Conservation (phyloP, 1,140 invertebrate species). For the Campoletis sonorensis region DNA sequence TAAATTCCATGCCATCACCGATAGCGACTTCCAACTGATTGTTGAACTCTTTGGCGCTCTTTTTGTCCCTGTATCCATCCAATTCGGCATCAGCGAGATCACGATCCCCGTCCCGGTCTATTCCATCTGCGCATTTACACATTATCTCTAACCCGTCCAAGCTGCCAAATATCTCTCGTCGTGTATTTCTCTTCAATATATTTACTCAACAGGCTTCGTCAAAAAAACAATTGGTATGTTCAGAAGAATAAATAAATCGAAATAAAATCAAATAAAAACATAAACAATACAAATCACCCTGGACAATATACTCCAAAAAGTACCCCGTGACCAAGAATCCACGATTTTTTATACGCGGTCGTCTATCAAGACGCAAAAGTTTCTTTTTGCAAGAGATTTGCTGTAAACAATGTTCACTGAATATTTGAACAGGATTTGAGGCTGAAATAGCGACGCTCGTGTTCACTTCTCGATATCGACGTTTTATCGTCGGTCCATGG, state of each 20-base stretch:
- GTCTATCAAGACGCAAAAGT: no score
- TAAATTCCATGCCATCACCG: slow-evolving; percentile 93
- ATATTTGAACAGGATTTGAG: neutral
- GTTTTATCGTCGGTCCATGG: neutral
- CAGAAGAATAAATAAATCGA: no score
- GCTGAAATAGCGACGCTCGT: neutral
- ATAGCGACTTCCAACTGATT: slow-evolving; percentile 91
- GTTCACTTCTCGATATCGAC: neutral
- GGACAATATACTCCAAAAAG: neutral
- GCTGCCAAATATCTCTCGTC: slow-evolving; percentile 40
- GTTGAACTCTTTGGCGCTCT: slow-evolving; percentile 84
- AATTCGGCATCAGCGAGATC: slow-evolving; percentile 89
- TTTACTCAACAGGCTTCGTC: neutral
- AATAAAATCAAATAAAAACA: neutral
- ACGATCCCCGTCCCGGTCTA: slow-evolving; percentile 82
- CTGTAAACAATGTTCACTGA: no score
- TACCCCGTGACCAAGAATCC: no score
- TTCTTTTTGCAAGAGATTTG: no score
- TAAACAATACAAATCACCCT: neutral
- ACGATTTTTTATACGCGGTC: no score
- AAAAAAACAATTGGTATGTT: no score
- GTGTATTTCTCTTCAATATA: neutral
- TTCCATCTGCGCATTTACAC: slow-evolving; percentile 74
- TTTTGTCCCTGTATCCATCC: slow-evolving; percentile 86
- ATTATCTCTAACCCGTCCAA: slow-evolving; percentile 67